Conservation (phyloP, 2,797 vertebrate genomes). For the Cirrhinus molitorella region DNA sequence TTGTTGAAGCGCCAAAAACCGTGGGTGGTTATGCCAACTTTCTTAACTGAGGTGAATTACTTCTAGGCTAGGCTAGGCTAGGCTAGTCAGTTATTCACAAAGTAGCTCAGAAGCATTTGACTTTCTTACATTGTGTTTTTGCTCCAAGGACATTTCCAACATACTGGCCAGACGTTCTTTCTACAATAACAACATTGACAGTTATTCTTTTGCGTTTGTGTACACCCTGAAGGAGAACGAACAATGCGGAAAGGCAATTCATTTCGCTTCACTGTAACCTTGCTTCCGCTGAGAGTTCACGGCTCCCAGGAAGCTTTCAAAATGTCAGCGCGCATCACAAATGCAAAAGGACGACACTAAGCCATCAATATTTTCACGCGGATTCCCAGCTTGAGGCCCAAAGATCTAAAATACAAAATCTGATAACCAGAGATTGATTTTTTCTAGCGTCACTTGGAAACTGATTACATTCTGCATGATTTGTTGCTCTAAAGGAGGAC, state of each 20-base stretch:
- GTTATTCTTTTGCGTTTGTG: slow-evolving; percentile 17
- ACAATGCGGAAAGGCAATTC: slow-evolving; percentile 24
- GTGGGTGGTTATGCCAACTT: not conserved
- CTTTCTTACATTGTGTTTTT: not conserved
- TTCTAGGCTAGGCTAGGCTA: not conserved
- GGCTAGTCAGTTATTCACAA: slow-evolving; percentile 1
- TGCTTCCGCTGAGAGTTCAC: slow-evolving; percentile 18
- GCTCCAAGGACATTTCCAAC: not conserved
- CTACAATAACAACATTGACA: slow-evolving; percentile 3
- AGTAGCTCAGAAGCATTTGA: not conserved
- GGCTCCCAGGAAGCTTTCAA: slow-evolving; percentile 31
- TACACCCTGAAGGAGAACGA: not conserved
- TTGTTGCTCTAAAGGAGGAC: not conserved
- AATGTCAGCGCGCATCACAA: slow-evolving; percentile 32
- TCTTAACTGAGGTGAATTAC: not conserved
- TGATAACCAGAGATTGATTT: slow-evolving; percentile 23
- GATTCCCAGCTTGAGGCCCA: slow-evolving; percentile 11
- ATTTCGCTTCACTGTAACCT: slow-evolving; percentile 35
- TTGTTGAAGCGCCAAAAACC: not conserved
- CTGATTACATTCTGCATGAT: not conserved
- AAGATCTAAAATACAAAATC: slow-evolving; percentile 1
- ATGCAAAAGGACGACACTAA: slow-evolving; percentile 28
- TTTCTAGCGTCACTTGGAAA: not conserved
- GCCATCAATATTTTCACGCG: slow-evolving; percentile 27
- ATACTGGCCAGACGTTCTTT: not conserved